These are phyloP conservation scores for Himalopsyche tibetana DNA, from an alignment of 2,888 invertebrate genomes.

Conservation along the genomic window DNA sequence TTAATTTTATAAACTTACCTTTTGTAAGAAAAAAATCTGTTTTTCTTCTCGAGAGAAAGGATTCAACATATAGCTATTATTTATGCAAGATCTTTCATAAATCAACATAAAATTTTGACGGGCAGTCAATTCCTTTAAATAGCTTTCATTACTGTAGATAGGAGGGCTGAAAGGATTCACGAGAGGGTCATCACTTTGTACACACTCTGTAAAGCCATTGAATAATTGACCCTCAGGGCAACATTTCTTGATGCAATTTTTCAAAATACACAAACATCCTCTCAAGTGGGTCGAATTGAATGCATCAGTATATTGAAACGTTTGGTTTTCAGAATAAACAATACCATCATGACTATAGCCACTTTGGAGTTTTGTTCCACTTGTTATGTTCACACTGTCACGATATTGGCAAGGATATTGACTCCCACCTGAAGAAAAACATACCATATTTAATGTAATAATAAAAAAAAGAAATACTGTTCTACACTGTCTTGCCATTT, in stretches of 20 bases:
- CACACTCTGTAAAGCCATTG: background rate
- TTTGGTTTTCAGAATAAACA: background rate
- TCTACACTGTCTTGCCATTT: too few species aligned
- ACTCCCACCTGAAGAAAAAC: too few species aligned
- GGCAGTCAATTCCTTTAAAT: too few species aligned
- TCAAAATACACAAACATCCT: conserved; percentile 36
- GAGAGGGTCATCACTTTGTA: conserved; percentile 13
- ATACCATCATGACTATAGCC: background rate
- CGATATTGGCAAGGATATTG: background rate
- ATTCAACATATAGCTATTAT: too few species aligned
- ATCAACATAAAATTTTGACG: too few species aligned
- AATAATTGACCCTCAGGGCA: conserved; percentile 27
- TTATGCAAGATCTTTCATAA: too few species aligned
- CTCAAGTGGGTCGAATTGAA: background rate
- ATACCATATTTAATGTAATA: too few species aligned
- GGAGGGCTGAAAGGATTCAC: conserved; percentile 50
- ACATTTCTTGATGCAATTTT: conserved; percentile 45
- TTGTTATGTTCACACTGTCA: background rate
- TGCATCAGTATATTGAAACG: background rate
- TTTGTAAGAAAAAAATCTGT: too few species aligned
- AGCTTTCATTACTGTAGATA: background rate
- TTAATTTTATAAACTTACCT: too few species aligned
- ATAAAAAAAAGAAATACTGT: too few species aligned
- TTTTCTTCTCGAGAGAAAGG: too few species aligned
- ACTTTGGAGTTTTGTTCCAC: background rate